These are phyloP conservation scores for Xestoiulus laeticollis DNA, from an alignment of 2,888 invertebrate genomes.

Conservation along the genomic window DNA sequence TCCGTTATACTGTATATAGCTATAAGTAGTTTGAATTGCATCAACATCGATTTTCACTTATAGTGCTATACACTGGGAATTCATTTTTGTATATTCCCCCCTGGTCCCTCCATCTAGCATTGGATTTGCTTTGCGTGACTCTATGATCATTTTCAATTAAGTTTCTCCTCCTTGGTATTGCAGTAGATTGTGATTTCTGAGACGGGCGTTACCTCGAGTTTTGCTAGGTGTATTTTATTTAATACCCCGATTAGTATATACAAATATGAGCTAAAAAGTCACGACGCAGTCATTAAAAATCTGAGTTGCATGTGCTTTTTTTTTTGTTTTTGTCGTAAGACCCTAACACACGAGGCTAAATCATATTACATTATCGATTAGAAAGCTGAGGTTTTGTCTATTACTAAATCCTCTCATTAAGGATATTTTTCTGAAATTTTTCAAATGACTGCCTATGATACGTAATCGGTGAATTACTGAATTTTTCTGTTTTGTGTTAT, in stretches of 20 bases:
- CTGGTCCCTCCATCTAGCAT: neutral
- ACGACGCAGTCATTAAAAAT: neutral
- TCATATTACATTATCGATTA: no score
- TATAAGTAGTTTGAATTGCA: neutral
- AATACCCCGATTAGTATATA: constrained; percentile 25
- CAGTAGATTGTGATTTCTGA: constrained; percentile 30
- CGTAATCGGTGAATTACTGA: no score
- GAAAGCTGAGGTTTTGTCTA: no score
- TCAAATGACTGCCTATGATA: no score
- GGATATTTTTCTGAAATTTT: no score
- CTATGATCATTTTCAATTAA: constrained; percentile 32
- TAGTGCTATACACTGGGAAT: neutral
- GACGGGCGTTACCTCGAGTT: constrained; percentile 23
- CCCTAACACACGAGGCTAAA: neutral
- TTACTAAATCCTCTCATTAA: no score
- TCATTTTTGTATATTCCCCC: neutral
- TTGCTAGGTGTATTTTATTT: neutral
- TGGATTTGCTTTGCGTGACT: constrained; percentile 16
- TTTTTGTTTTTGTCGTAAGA: neutral
- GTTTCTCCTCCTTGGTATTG: neutral
- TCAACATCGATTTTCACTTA: neutral
- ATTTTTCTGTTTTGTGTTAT: no score
- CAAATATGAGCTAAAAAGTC: neutral
- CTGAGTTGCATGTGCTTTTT: neutral
- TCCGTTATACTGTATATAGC: neutral